Evolutionary conservation across 1,140 invertebrate genomes (phyloP), one percentile per base, ranked within the genome.

Genomic region (Aphelenchoides avenae): DNA sequence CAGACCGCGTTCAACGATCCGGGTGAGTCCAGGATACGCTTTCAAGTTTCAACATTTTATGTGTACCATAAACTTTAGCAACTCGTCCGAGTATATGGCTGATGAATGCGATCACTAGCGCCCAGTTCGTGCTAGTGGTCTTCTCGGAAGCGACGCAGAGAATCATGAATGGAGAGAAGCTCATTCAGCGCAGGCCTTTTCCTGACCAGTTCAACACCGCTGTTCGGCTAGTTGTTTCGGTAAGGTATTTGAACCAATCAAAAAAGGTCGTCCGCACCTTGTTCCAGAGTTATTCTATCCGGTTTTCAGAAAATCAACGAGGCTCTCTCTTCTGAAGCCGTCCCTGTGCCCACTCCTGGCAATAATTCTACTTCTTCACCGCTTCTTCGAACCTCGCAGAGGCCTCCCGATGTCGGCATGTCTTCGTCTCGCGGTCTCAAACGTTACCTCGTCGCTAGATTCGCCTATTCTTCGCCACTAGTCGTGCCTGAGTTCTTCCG

Each of bases 141-240:
- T 66, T 70, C 41, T 70, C 68, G 9, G 53, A 44, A 13, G 40
- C 44, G 26, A 58, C 56, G 26, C 11, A 30, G 15, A 34, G 33
- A 15, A 42, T 68, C 9, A 50, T 66, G 39, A 41, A 48, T 15
- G 68, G 64, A 7, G 29, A 57, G 24, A 39, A 31, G 30, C 34
- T 72, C 22, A 27, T 36, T 5, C 58, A 60, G 24, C 31, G 64
- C 20, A 58, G 70, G 31, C 70, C 62, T 4, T 72, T 61, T 52
- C 66, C 69, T 11, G 70, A 72, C 43, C 34, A 68, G n/a, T 75
- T 72, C 42, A 54, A 51, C 34, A 27, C 61, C 9, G 68, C 66
- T 15, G 22, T 73, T 1, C 29, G 62, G 13, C 31, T 54, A 31
- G 49, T 72, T 11, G 43, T 61, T 33, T n/a, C 50, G 27, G 70